Percentiles rank a stretch among this genome's conserved stretches.
Evolutionary conservation across 2,797 vertebrate species (phyloP).

Genomic region (Sebastes cheni): DNA sequence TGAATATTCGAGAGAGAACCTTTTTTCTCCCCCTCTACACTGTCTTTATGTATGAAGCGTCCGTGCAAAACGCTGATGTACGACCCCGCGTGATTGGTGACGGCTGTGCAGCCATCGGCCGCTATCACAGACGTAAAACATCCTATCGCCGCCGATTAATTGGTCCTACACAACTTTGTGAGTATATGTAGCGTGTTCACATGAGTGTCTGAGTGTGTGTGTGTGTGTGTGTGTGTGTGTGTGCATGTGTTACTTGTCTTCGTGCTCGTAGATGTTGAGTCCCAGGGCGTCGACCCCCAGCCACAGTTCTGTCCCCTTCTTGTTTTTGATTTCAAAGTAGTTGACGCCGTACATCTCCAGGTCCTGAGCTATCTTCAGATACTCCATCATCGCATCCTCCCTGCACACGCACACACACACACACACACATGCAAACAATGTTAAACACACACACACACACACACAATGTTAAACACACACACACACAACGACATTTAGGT

Average conservation of each 20-base stretch:
- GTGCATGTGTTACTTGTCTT: constrained; percentile 88
- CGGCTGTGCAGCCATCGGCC: no score
- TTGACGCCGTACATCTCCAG: constrained; percentile 99
- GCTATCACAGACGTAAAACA: no score
- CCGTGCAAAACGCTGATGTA: no score
- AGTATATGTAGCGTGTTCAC: no score
- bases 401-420: constrained; percentile 66
- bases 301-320: constrained; percentile 97
- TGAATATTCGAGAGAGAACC: no score
- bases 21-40: no score
- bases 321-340: constrained; percentile 99
- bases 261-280: constrained; percentile 97
- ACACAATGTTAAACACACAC: neutral
- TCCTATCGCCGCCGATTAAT: no score
- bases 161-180: no score
- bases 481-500: neutral
- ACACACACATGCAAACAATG: constrained; percentile 3
- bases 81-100: no score
- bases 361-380: constrained; percentile 97
- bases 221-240: neutral
- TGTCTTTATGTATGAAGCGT: no score
- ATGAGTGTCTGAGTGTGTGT: neutral
- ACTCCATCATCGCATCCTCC: constrained; percentile 99
- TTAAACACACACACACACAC: neutral
- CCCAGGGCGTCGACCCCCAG: constrained; percentile 96